Evolutionary conservation across 2,888 invertebrate species (phyloP).

Genomic region (Eurois occulta): DNA sequence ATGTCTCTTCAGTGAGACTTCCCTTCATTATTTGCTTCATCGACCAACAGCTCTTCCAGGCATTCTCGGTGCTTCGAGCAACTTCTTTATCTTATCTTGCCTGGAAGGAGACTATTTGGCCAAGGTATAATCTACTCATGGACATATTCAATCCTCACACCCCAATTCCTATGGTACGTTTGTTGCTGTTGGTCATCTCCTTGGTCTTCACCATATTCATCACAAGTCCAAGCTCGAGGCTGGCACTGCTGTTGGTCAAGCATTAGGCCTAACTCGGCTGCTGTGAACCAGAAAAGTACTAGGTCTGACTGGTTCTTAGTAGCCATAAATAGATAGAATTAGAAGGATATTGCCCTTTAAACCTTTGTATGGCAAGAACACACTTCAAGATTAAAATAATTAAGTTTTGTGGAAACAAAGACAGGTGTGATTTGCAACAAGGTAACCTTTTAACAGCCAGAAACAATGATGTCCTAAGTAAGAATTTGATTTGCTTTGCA

Average conservation of each 20-base stretch:
- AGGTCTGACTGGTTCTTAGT: too few species aligned
- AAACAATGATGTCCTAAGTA: background rate
- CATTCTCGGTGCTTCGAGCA: background rate
- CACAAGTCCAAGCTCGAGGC: background rate
- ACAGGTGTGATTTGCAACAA: background rate
- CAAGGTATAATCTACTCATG: background rate
- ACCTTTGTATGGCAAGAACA: background rate
- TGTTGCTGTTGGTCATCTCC: background rate
- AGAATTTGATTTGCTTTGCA: background rate
- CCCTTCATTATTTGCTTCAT: background rate
- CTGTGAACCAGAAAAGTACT: background rate
- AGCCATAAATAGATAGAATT: background rate
- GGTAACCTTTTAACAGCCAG: background rate
- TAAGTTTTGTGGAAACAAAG: background rate
- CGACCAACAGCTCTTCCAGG: background rate
- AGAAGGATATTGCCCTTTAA: background rate
- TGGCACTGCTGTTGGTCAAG: too few species aligned
- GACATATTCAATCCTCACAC: conserved; percentile 1
- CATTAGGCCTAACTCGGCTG: too few species aligned
- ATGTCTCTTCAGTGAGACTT: background rate
- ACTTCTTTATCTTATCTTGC: background rate
- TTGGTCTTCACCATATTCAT: background rate
- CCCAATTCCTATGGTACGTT: background rate
- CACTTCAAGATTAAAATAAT: background rate
- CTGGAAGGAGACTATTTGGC: background rate